Evolutionary conservation across 2,888 invertebrate genomes (phyloP).

Genomic region (Esperia sulphurella): DNA sequence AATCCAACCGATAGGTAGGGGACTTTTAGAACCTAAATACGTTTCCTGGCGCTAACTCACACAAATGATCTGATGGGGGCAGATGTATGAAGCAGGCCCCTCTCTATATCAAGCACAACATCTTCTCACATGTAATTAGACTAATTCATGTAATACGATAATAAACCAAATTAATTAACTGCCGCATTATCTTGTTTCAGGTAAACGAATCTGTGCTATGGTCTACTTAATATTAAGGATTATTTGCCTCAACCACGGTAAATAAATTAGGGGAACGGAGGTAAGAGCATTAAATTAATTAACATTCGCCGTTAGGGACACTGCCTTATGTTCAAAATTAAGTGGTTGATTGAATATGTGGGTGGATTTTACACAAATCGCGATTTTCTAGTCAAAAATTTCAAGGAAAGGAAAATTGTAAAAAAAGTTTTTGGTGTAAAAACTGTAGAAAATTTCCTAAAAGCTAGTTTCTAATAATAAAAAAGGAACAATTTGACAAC

Average conservation of each 20-base stretch:
- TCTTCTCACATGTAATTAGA: neutral
- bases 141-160: neutral
- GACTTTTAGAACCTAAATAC: no score
- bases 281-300: constrained; percentile 3
- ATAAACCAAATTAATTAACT: neutral
- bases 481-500: neutral
- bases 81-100: no score
- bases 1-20: no score
- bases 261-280: neutral
- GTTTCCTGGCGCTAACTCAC: no score
- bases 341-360: no score
- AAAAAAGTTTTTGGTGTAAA: neutral
- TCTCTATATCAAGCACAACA: no score
- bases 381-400: neutral
- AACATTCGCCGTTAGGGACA: neutral
- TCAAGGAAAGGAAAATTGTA: no score
- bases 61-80: no score
- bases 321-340: neutral
- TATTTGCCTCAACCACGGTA: neutral
- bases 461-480: neutral
- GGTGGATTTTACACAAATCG: no score
- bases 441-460: neutral
- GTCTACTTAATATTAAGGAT: neutral
- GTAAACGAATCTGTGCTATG: neutral
- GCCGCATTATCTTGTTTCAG: neutral